phyloP scores from a whole-genome alignment of 35 echinoderm and acorn worm species.

The Heliocidaris tuberculata region DNA sequence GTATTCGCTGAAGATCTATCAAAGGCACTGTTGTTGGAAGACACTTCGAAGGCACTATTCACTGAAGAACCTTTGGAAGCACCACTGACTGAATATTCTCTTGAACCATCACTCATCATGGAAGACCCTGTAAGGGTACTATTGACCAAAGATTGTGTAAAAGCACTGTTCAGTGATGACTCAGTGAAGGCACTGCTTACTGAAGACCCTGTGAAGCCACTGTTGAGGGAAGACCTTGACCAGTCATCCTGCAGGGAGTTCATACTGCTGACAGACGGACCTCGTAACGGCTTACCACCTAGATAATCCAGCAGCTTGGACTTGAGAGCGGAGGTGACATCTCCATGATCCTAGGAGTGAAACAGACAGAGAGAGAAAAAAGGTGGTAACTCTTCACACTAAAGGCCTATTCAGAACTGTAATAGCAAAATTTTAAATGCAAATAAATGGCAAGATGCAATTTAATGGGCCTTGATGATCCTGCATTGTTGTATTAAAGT shows the following conservation, averaged over 20 bases:
- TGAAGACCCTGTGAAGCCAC: neutral
- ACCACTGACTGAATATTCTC: no score
- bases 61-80: no score
- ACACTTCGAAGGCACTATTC: neutral
- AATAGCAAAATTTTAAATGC: no score
- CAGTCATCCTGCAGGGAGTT: neutral
- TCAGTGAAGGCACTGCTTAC: neutral
- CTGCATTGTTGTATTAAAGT: no score
- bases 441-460: no score
- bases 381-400: neutral
- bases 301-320: constrained; percentile 27
- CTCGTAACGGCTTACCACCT: neutral
- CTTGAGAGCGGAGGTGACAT: constrained; percentile 23
- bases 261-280: neutral
- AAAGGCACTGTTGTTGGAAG: neutral
- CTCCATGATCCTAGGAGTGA: neutral
- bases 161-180: no score
- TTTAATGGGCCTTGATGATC: no score
- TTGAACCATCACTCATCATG: no score
- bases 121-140: no score
- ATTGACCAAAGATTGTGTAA: no score
- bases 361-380: neutral
- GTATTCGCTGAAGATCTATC: neutral
- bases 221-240: neutral
- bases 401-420: no score